A percentile compares a stretch with the other conserved stretches of the same genome.
Evolutionary conservation across 2,888 invertebrate genomes (phyloP).

Genomic region (Chloroclystis v-ata): DNA sequence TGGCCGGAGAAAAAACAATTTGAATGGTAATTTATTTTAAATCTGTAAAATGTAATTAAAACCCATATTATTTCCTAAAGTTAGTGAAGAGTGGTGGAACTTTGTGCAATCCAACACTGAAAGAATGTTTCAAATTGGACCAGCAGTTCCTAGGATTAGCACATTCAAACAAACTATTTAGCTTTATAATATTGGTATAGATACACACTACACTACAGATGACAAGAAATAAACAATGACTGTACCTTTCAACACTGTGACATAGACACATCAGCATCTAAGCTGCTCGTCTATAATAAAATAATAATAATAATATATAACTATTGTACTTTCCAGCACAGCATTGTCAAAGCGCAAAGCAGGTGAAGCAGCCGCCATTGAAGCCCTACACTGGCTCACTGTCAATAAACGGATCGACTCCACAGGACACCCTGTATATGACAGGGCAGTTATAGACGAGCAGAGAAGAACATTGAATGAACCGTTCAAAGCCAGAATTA

Average conservation of each 20-base stretch:
- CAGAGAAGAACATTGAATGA: conserved; percentile 45
- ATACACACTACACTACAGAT: too few species aligned
- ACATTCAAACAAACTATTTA: too few species aligned
- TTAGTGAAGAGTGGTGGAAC: too few species aligned
- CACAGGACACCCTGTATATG: conserved; percentile 71
- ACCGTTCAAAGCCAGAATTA: conserved; percentile 48
- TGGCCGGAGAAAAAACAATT: conserved; percentile 80
- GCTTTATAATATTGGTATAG: too few species aligned
- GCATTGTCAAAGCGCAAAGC: conserved; percentile 75
- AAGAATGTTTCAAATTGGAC: too few species aligned
- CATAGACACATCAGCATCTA: too few species aligned
- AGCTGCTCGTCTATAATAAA: too few species aligned
- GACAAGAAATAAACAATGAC: too few species aligned
- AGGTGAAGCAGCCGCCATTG: conserved; percentile 70
- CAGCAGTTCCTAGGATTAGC: too few species aligned
- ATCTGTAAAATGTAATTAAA: too few species aligned
- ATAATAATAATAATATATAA: background rate
- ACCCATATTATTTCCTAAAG: background rate
- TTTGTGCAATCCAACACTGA: too few species aligned
- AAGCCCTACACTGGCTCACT: conserved; percentile 76
- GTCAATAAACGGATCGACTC: conserved; percentile 62
- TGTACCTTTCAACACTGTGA: too few species aligned
- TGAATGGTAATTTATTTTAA: conserved; percentile 46
- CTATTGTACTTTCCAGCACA: conserved; percentile 37
- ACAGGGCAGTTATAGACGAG: conserved; percentile 51